phyloP scores from a whole-genome alignment of 2,888 invertebrate genomes.

The Sesia apiformis region DNA sequence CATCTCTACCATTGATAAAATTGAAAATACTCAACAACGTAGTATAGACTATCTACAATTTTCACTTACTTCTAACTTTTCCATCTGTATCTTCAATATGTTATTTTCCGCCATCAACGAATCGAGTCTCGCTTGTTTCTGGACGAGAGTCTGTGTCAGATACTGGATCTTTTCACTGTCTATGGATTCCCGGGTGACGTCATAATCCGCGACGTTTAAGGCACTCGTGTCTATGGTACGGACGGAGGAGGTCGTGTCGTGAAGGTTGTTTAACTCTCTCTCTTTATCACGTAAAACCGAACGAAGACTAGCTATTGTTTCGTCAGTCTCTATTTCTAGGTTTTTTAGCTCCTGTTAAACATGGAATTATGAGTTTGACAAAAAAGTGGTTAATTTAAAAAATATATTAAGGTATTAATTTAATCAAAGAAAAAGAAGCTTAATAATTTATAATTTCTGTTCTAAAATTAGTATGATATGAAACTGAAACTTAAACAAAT shows the following conservation, averaged over 20 bases:
- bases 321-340: slow-evolving; percentile 40
- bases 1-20: no score
- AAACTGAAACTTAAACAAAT: no score
- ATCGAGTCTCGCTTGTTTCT: slow-evolving; percentile 91
- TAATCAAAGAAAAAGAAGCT: no score
- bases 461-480: no score
- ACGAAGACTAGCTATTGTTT: slow-evolving; percentile 43
- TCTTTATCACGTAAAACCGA: slow-evolving; percentile 45
- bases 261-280: slow-evolving; percentile 31
- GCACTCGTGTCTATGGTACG: slow-evolving; percentile 40
- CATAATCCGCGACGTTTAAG: slow-evolving; percentile 59
- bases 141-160: slow-evolving; percentile 87
- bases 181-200: slow-evolving; percentile 32
- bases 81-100: slow-evolving; percentile 87
- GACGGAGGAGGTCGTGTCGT: slow-evolving; percentile 22
- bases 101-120: slow-evolving; percentile 88
- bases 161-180: slow-evolving; percentile 64
- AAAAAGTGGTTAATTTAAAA: not conserved
- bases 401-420: not conserved
- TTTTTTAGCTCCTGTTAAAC: slow-evolving; percentile 44
- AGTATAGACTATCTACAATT: no score
- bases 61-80: slow-evolving; percentile 80
- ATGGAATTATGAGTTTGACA: not conserved
- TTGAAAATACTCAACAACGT: no score
- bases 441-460: no score